Percentiles rank a stretch among this genome's conserved stretches.
Evolutionary conservation across 2,888 invertebrate species (phyloP).

Genomic region (Dasypolia templi): DNA sequence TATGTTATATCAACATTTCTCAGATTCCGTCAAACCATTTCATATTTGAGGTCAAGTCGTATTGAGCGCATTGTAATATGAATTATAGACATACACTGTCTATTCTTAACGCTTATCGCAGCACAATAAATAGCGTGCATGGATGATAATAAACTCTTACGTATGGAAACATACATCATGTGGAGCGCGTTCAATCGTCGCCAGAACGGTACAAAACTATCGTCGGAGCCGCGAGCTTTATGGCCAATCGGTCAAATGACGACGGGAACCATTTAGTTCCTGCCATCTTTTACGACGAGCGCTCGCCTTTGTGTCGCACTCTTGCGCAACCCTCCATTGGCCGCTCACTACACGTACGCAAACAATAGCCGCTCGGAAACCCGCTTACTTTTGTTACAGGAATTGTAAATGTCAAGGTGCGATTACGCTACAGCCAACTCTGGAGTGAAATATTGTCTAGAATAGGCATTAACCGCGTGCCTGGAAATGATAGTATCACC

Average conservation of each 20-base stretch:
- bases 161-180: constrained; percentile 76
- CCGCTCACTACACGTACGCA: constrained; percentile 52
- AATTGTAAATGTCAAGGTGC: constrained; percentile 71
- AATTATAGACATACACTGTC: constrained; percentile 65
- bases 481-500: constrained; percentile 72
- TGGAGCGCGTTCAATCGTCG: constrained; percentile 75
- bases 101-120: constrained; percentile 62
- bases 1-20: constrained; percentile 52
- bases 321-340: constrained; percentile 61
- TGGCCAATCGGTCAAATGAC: constrained; percentile 82
- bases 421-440: constrained; percentile 65
- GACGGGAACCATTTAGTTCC: constrained; percentile 82
- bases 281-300: constrained; percentile 82
- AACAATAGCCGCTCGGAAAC: constrained; percentile 76
- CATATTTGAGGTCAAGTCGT: constrained; percentile 62
- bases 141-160: constrained; percentile 74
- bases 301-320: constrained; percentile 76
- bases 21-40: constrained; percentile 59
- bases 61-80: constrained; percentile 60
- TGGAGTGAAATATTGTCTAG: constrained; percentile 76
- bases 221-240: constrained; percentile 73
- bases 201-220: constrained; percentile 74
- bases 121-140: constrained; percentile 72
- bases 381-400: constrained; percentile 73
- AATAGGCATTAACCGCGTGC: constrained; percentile 66